Conservation (phyloP, 2,888 invertebrate genomes). For the Pollenia labialis region DNA sequence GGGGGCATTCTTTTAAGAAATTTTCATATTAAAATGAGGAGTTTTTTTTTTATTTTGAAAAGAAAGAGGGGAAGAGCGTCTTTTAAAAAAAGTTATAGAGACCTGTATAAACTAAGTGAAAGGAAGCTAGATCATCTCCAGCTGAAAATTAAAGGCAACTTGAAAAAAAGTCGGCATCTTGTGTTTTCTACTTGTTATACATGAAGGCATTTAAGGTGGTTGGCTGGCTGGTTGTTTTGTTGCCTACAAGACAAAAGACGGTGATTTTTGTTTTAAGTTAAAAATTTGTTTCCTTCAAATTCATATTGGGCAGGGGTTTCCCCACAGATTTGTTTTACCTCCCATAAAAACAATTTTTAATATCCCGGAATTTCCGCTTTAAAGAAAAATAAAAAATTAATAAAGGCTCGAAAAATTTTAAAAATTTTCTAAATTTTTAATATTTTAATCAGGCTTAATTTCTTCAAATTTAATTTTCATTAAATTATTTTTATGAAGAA, state of each 20-base stretch:
- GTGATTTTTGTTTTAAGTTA: conserved; percentile 67
- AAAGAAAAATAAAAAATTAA: too few species aligned
- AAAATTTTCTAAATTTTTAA: too few species aligned
- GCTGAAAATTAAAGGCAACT: conserved; percentile 39
- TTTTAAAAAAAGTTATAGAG: conserved; percentile 22
- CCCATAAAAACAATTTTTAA: too few species aligned
- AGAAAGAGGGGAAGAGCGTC: too few species aligned
- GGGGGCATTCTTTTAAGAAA: conserved; percentile 25
- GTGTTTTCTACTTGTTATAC: conserved; percentile 63
- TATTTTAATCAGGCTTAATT: too few species aligned
- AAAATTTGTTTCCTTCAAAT: conserved; percentile 13
- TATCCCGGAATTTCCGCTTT: too few species aligned
- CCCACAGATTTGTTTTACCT: neutral
- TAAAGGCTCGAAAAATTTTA: too few species aligned
- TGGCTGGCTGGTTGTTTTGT: neutral
- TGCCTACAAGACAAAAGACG: conserved; percentile 24
- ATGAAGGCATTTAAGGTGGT: conserved; percentile 44
- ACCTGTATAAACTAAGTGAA: conserved; percentile 37
- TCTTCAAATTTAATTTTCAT: too few species aligned
- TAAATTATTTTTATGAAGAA: too few species aligned
- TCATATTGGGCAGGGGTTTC: too few species aligned
- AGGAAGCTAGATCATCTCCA: conserved; percentile 67
- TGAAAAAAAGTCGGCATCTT: conserved; percentile 65
- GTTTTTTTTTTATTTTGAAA: neutral
- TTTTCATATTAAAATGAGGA: conserved; percentile 36